Evolutionary conservation across 2,797 vertebrate species (phyloP), one percentile per base, ranked within the genome.

Genomic region (Halcyon badia): DNA sequence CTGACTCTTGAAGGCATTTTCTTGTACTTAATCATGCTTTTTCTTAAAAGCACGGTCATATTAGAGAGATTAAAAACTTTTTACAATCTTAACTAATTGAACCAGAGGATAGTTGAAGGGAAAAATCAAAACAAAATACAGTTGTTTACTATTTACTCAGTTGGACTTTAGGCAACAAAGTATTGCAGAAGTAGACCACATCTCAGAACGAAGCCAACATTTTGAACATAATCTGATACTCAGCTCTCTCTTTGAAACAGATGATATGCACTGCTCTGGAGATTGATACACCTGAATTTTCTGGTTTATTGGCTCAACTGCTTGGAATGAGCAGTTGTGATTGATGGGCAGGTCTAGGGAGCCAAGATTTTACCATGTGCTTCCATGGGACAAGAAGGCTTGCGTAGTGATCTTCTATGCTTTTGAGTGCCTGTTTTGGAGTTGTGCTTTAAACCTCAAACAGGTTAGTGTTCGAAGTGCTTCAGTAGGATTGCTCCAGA

Each of bases 1-100:
- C 17, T 84, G 91, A 64, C 14, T 94, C 78, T 82, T 83, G 19
- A 90, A 76, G 14, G 44, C 31, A 71, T 93, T 17, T 54, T 80
- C 41, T 71, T 46, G 19, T 6, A 15, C 1, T 46, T 73, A 48
- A 60, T 57, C 11, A 28, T 2, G 25, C 1, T 26, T 83, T 78
- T 70, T 68, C 66, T 71, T 58, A 72, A 76, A 90, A 87, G 8
- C 6, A 39, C 2, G 42, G 21, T 56, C 46, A 79, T 12, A 68
- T 76, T 39, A 70, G 46, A 70, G n/a, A 57, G 44, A 33, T 58
- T 30, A 42, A 22, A 69, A 28, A 2, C 15, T 37, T 78, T 52
- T 65, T 37, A 24, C 13, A 54, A 10, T 65, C 28, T 89, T 16
- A 10, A 41, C 9, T 82, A 72, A 35, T 33, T 69, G 33, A 87